Evolutionary conservation across 2,797 vertebrate genomes (phyloP).

Genomic region (Hydrocynus forskahlii): DNA sequence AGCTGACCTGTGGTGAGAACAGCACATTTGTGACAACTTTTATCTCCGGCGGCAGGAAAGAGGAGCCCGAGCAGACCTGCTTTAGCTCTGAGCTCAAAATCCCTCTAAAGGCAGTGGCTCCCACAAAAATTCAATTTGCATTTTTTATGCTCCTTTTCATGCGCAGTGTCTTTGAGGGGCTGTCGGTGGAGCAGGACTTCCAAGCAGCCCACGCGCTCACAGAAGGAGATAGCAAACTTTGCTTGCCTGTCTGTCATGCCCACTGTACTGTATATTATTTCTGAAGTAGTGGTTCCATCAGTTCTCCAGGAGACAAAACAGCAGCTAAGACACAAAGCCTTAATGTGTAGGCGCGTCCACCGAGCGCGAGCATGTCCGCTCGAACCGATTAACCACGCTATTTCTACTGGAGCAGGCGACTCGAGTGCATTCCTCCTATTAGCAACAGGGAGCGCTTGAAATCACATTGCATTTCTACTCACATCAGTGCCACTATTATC

Average conservation of each 20-base stretch:
- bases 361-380: conserved; percentile 4
- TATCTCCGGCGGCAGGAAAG: conserved; percentile 2
- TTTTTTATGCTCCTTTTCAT: conserved; percentile 15
- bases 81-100: conserved; percentile 10
- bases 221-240: conserved; percentile 25
- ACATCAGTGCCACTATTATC: conserved; percentile 40
- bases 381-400: conserved; percentile 34
- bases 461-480: conserved; percentile 20
- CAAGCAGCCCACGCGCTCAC: conserved; percentile 25
- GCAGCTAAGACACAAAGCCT: conserved; percentile 28
- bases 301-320: conserved; percentile 22
- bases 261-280: conserved; percentile 20
- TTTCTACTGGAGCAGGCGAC: conserved; percentile 32
- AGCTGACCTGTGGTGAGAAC: background rate
- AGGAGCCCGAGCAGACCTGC: conserved; percentile 8
- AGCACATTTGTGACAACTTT: conserved; percentile 17
- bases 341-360: conserved; percentile 24
- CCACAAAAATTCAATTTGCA: conserved; percentile 10
- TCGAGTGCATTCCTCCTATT: conserved; percentile 21
- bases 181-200: conserved; percentile 23
- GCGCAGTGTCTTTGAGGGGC: conserved; percentile 30
- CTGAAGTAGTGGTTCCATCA: conserved; percentile 21
- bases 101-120: background rate
- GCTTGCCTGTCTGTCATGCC: conserved; percentile 14
- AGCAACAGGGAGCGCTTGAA: conserved; percentile 14